Base-by-base conservation (phyloP, 2,113 vertebrate genomes). In the Microcebus tavaratra region DNA sequence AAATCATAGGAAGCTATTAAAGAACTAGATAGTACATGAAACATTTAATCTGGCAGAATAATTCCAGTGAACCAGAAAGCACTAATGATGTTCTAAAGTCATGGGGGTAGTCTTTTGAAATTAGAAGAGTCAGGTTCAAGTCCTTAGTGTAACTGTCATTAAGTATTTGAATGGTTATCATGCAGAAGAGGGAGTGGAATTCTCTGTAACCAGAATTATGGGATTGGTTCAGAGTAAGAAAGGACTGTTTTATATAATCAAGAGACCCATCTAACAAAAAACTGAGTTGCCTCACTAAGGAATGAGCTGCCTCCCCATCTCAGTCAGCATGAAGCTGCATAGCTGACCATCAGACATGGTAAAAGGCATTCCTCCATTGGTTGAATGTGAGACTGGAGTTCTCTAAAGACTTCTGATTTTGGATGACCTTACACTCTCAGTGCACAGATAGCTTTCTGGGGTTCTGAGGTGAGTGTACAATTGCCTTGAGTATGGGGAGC, bases 41-140 rank as follows among this genome's bases (percentile, higher is more conserved):
- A 68, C 23, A 94, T 25, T 90, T 75, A 86, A 90, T 96, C 39
- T 68, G 36, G 23, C 48, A 87, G n/a, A 90, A 87, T 45, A 68
- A 50, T 31, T 42, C 18, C 20, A 76, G 76, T 90, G 25, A 86
- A 61, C 31, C 61, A 82, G 55, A 85, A 96, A 83, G 34, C 14
- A 25, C 39, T 89, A 68, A 31, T 68, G 27, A 63, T 75, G 50
- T 13, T 45, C 20, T 29, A 27, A n/a, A 94, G n/a, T 61, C 50
- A 79, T 68, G 17, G 21, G 17, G 6, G 3, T 50, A 39, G 48
- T 76, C 25, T 92, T 82, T 82, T 94, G 42, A 91, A 86, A 90
- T 87, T 53, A 80, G 23, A 91, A 94, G 18, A 67, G 4, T 95
- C 42, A 72, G 8, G 48, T 87, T 84, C 73, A 88, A 75, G 72